Evolutionary conservation across 1,140 invertebrate species (phyloP).

Genomic region (Cherax quadricarinatus): DNA sequence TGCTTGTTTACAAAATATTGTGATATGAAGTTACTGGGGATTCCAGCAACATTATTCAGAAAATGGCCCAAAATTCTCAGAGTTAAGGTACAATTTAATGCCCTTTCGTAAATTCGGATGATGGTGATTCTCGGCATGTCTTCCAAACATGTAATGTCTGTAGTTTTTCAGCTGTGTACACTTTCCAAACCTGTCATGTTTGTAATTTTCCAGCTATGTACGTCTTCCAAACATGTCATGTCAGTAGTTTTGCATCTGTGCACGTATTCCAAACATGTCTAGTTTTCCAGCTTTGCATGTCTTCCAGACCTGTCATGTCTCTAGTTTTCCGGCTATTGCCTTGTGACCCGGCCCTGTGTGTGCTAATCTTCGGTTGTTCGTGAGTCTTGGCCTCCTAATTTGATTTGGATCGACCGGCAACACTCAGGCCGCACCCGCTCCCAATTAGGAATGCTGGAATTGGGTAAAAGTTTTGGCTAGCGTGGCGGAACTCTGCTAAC

Average conservation of each 20-base stretch:
- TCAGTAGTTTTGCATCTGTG: too few relatives aligned
- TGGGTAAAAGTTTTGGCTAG: background rate
- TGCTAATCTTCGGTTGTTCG: background rate
- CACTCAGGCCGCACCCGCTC: background rate
- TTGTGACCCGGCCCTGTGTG: background rate
- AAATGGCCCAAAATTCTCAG: too few relatives aligned
- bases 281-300: background rate
- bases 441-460: constrained; percentile 23
- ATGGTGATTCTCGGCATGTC: too few relatives aligned
- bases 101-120: too few relatives aligned
- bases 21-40: too few relatives aligned
- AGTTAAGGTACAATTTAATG: too few relatives aligned
- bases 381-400: constrained; percentile 16
- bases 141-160: too few relatives aligned
- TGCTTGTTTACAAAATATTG: background rate
- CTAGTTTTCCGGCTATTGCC: background rate
- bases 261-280: background rate
- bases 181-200: too few relatives aligned
- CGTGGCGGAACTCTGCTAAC: background rate
- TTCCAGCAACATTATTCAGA: too few relatives aligned
- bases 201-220: too few relatives aligned
- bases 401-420: constrained; percentile 28
- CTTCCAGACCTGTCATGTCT: background rate
- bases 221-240: too few relatives aligned
- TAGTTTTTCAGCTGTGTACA: too few relatives aligned